Evolutionary conservation across 2,797 vertebrate genomes (phyloP).

Genomic region (Morelia viridis): DNA sequence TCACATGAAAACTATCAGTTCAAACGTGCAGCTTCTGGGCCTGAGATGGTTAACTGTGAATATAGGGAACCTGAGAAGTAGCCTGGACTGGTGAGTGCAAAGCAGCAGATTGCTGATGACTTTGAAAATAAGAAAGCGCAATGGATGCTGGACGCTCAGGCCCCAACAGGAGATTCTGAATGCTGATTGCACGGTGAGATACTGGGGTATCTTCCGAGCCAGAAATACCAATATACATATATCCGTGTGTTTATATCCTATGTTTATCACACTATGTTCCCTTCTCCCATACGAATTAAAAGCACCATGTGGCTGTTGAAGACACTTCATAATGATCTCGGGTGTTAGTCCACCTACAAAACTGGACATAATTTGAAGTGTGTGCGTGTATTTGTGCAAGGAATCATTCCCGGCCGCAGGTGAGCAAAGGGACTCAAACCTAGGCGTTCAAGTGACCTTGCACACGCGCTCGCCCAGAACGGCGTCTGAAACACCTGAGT

Average conservation of each 20-base stretch:
- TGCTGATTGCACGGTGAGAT: background rate
- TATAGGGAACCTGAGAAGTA: background rate
- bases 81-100: background rate
- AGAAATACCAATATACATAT: background rate
- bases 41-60: background rate
- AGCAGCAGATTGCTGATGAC: background rate
- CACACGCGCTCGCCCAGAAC: background rate
- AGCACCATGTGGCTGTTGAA: background rate
- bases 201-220: background rate
- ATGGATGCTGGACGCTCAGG: background rate
- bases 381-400: background rate
- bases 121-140: background rate
- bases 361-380: background rate
- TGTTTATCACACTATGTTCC: background rate
- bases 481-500: too few relatives aligned
- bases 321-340: background rate
- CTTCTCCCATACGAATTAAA: background rate
- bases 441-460: background rate
- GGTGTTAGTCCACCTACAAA: background rate
- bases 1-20: background rate
- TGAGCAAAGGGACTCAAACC: slow-evolving; percentile 1
- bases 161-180: background rate
- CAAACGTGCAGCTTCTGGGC: background rate
- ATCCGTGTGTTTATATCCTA: background rate
- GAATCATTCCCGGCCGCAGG: background rate